Conservation (phyloP, 2,888 invertebrate genomes). For the Operophtera brumata region DNA sequence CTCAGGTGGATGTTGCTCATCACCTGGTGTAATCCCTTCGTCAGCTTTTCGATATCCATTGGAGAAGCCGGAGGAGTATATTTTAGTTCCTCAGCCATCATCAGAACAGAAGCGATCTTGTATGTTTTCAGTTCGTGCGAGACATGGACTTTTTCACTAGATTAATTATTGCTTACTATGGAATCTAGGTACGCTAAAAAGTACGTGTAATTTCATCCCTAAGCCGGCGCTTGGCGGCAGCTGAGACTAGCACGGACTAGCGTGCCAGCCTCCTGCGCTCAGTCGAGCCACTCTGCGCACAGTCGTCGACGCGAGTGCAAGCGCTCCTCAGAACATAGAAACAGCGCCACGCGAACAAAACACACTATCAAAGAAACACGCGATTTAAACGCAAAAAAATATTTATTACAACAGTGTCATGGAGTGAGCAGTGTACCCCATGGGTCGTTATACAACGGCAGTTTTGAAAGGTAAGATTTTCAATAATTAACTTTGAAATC, state of each 20-base stretch:
- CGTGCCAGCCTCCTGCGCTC: constrained; percentile 34
- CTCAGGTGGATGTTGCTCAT: no score
- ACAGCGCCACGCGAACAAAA: constrained; percentile 36
- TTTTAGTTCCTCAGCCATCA: no score
- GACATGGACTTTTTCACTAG: no score
- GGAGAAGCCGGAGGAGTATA: no score
- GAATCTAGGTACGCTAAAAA: background rate
- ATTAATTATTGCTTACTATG: no score
- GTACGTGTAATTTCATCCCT: constrained; percentile 13
- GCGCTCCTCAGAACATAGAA: constrained; percentile 36
- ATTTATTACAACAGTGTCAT: constrained; percentile 52
- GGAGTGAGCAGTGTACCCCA: constrained; percentile 48
- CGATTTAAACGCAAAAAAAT: constrained; percentile 54
- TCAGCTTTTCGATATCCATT: no score
- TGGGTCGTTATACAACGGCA: constrained; percentile 43
- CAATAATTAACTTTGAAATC: constrained; percentile 49
- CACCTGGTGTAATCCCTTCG: no score
- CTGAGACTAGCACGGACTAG: constrained; percentile 7
- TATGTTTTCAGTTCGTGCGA: no score
- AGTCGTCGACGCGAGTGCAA: constrained; percentile 59
- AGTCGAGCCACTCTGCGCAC: constrained; percentile 49
- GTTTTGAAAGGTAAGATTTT: constrained; percentile 59
- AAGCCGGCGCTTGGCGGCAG: background rate
- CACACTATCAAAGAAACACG: constrained; percentile 40
- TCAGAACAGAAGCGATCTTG: no score